These are phyloP conservation scores for Nomada ferruginata DNA, from an alignment of 2,888 invertebrate genomes.

Conservation along the genomic window DNA sequence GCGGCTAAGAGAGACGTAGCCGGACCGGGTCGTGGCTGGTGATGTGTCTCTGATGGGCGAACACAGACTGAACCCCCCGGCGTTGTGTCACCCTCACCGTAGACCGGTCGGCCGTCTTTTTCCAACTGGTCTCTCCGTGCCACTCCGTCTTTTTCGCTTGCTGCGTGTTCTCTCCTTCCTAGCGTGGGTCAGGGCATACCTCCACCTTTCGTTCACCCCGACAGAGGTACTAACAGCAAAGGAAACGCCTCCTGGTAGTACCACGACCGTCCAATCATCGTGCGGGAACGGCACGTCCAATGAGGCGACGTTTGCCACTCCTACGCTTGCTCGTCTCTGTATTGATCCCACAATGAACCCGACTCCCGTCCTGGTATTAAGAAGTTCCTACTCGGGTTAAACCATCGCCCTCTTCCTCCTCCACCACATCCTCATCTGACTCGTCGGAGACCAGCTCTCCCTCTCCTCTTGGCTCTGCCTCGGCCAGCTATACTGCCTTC, in stretches of 20 bases:
- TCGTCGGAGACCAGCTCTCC: slow-evolving; percentile 45
- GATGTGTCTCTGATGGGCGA: slow-evolving; percentile 82
- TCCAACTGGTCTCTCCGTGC: slow-evolving; percentile 64
- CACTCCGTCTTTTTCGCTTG: slow-evolving; percentile 63
- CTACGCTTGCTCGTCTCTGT: slow-evolving; percentile 79
- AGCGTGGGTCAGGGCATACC: slow-evolving; percentile 55
- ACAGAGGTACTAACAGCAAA: slow-evolving; percentile 52
- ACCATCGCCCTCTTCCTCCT: slow-evolving; percentile 66
- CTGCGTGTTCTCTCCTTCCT: slow-evolving; percentile 65
- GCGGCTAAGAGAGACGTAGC: slow-evolving; percentile 59
- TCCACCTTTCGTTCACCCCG: slow-evolving; percentile 65
- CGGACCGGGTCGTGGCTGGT: slow-evolving; percentile 69
- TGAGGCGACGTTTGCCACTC: slow-evolving; percentile 81
- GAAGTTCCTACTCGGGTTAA: slow-evolving; percentile 75
- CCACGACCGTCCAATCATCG: slow-evolving; percentile 76
- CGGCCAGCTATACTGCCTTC: slow-evolving; percentile 26
- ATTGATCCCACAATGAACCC: slow-evolving; percentile 84
- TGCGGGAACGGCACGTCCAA: slow-evolving; percentile 78
- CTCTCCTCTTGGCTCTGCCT: slow-evolving; percentile 12
- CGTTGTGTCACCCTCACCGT: slow-evolving; percentile 78
- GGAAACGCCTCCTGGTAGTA: slow-evolving; percentile 82
- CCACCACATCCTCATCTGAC: slow-evolving; percentile 38
- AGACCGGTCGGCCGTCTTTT: slow-evolving; percentile 76
- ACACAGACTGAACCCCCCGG: slow-evolving; percentile 82
- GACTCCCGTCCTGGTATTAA: slow-evolving; percentile 77